Evolutionary conservation across 1,140 invertebrate species (phyloP), one percentile per base, ranked within the genome.

Genomic region (Yoshiicerus persimilis): DNA sequence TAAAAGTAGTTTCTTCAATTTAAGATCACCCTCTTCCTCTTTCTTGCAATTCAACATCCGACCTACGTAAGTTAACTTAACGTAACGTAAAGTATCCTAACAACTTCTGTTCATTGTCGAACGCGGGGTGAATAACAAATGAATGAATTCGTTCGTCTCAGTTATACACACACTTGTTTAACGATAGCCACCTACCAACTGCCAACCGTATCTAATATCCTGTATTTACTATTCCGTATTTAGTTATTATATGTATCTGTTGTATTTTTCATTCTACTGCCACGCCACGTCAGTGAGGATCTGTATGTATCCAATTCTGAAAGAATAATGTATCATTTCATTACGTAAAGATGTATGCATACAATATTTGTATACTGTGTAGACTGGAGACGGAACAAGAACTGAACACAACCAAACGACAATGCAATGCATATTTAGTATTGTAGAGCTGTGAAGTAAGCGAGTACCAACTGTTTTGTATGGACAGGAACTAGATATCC

Each of bases 1-100:
- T 80, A 80, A 80, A 80, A 80, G 75, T 80, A 80, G 75, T 80
- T 80, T 80, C 75, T 80, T 34, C 75, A 80, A 80, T 80, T 80
- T 80, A 80, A 80, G 75, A 80, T 80, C 75, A 80, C 75, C 75
- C 75, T 80, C 75, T 80, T 80, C 75, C 75, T 80, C 32, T 80
- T 80, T 80, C 75, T 80, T 80, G 75, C 75, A 80, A 80, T 80
- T 80, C 75, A 80, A 80, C 75, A 80, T 80, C 75, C 75, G 75
- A 80, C 75, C 64, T 80, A 80, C 75, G 75, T 80, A 80, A 80
- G 75, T 80, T 80, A 80, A 80, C 16, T 80, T 80, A 80, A 80
- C 75, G 75, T 80, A 80, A 80, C 75, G 75, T 80, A 80, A 80
- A 80, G 75, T 80, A 80, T 80, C 75, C 75, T 80, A 80, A 80